A percentile compares a stretch with the other conserved stretches of the same genome.
Evolutionary conservation across 2,888 invertebrate species (phyloP).

Genomic region (Ornithoptera alexandrae): DNA sequence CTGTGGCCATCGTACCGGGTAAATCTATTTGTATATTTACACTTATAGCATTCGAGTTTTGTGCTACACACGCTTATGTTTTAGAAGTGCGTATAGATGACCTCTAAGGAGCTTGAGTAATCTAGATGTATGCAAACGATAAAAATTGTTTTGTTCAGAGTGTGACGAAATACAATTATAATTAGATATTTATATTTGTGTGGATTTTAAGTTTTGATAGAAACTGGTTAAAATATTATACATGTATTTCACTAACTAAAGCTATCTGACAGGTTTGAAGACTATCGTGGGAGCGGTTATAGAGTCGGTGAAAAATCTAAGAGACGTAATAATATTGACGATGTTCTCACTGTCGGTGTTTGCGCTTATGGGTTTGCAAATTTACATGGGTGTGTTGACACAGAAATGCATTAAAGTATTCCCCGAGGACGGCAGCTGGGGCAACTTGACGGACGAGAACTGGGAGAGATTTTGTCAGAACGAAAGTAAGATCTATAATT

Average conservation of each 20-base stretch:
- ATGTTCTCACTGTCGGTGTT: conserved; percentile 99
- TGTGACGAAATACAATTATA: conserved; percentile 3
- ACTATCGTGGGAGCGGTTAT: conserved; percentile 99
- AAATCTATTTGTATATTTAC: conserved; percentile 62
- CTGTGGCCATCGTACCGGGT: conserved; percentile 99
- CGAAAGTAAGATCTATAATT: conserved; percentile 80
- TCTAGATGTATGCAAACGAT: conserved; percentile 28
- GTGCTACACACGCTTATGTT: conserved; percentile 22
- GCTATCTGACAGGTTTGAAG: conserved; percentile 89
- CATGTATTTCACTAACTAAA: conserved; percentile 25
- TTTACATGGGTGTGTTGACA: conserved; percentile 98
- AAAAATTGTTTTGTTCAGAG: conserved; percentile 13
- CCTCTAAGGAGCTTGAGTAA: conserved; percentile 16
- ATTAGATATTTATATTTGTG: conserved; percentile 27
- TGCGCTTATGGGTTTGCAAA: conserved; percentile 98
- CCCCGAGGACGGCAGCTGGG: conserved; percentile 93
- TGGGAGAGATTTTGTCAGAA: conserved; percentile 91
- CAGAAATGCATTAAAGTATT: conserved; percentile 97
- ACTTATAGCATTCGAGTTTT: conserved; percentile 31
- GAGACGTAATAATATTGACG: conserved; percentile 99
- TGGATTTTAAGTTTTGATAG: conserved; percentile 29
- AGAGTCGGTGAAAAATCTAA: conserved; percentile 99
- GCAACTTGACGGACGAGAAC: conserved; percentile 90
- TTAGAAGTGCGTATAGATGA: conserved; percentile 17
- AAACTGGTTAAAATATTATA: background rate